Percentiles rank a stretch among this genome's conserved stretches.
Evolutionary conservation across 1,140 invertebrate genomes (phyloP).

Genomic region (Pseudobourletiella spinata): DNA sequence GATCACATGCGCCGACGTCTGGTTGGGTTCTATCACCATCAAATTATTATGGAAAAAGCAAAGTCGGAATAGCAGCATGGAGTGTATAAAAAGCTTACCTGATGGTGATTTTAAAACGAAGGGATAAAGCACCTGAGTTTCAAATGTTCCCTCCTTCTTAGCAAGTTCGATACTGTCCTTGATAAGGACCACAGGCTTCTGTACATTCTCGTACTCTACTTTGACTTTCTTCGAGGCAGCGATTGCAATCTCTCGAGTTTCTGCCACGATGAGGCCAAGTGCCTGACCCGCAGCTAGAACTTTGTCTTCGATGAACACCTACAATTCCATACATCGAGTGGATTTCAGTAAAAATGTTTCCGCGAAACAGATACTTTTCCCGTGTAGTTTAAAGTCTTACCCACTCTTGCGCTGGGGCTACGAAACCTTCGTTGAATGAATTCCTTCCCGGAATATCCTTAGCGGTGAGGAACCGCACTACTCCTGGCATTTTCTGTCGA

Average conservation of each 20-base stretch:
- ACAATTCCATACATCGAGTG: too few relatives aligned
- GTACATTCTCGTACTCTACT: constrained; percentile 50
- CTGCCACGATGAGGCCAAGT: constrained; percentile 59
- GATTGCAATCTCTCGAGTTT: constrained; percentile 49
- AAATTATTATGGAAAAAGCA: too few relatives aligned
- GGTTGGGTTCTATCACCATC: neutral
- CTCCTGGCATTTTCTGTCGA: constrained; percentile 38
- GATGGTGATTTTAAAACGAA: too few relatives aligned
- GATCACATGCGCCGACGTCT: neutral
- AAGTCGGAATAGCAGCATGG: too few relatives aligned
- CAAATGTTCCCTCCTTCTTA: constrained; percentile 10
- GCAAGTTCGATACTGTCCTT: constrained; percentile 13
- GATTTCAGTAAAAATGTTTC: too few relatives aligned
- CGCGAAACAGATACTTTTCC: too few relatives aligned
- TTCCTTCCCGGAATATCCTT: constrained; percentile 42
- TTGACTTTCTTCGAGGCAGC: constrained; percentile 55
- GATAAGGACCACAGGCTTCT: constrained; percentile 44
- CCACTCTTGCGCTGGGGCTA: neutral
- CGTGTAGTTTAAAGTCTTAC: too few relatives aligned
- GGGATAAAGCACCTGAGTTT: neutral
- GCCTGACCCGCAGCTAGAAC: constrained; percentile 53
- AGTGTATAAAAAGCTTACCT: too few relatives aligned
- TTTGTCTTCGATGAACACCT: constrained; percentile 35
- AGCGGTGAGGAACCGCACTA: constrained; percentile 41
- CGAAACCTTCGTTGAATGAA: constrained; percentile 17